phyloP scores from a whole-genome alignment of 2,113 vertebrate species.

The human region DNA sequence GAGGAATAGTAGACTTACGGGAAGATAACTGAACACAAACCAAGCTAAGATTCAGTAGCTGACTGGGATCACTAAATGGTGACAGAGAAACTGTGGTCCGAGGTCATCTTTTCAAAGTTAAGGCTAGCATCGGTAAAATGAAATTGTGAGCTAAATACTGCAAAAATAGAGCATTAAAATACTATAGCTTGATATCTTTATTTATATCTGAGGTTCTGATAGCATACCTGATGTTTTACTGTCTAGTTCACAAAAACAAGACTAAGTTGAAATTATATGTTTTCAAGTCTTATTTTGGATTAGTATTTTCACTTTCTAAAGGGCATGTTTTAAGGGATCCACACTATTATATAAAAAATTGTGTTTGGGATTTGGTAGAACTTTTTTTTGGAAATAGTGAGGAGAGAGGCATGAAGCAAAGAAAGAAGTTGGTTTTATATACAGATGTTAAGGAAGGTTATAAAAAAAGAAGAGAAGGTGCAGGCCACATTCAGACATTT shows the following conservation, averaged over 20 bases:
- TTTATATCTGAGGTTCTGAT: not conserved
- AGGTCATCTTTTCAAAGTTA: not conserved
- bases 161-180: not conserved
- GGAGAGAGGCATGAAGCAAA: not conserved
- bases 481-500: not conserved
- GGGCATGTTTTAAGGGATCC: not conserved
- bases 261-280: not conserved
- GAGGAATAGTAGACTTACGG: not conserved
- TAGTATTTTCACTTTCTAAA: slow-evolving; percentile 3
- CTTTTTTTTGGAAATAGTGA: not conserved
- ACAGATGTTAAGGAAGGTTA: not conserved
- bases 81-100: not conserved
- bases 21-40: not conserved
- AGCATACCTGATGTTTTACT: not conserved
- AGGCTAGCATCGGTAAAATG: not conserved
- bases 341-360: not conserved
- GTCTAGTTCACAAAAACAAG: not conserved
- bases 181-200: not conserved
- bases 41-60: not conserved
- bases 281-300: not conserved
- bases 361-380: not conserved
- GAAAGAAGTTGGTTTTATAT: not conserved
- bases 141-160: not conserved
- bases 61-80: not conserved
- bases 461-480: not conserved